Conservation (phyloP, 2,797 vertebrate species). For the Ataeniobius toweri region DNA sequence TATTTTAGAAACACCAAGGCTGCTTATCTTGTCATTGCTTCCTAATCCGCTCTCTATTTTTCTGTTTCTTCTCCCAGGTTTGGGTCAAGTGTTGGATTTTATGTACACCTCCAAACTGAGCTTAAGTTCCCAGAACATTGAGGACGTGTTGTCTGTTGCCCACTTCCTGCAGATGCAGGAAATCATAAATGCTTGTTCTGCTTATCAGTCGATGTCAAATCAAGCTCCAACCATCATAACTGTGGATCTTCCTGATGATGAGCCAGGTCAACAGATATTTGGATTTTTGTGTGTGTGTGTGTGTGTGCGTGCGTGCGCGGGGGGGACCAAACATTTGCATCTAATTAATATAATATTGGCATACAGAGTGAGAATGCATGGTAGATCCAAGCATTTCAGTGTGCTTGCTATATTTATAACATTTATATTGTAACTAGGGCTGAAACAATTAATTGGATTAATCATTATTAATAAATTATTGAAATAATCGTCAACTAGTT, state of each 20-base stretch:
- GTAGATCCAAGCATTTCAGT: no score
- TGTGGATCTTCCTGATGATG: conserved; percentile 71
- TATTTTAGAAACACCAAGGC: neutral
- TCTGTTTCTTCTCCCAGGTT: conserved; percentile 78
- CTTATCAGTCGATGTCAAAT: conserved; percentile 85
- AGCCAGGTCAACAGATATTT: conserved; percentile 30
- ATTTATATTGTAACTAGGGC: no score
- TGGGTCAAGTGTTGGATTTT: conserved; percentile 95
- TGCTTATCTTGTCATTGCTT: neutral
- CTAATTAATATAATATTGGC: neutral
- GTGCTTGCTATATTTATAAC: no score
- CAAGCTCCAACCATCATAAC: conserved; percentile 54
- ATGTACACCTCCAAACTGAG: conserved; percentile 97
- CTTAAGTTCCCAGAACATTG: conserved; percentile 89
- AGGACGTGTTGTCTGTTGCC: conserved; percentile 92
- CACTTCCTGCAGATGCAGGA: conserved; percentile 97
- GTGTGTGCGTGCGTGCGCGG: neutral
- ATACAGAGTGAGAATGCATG: no score
- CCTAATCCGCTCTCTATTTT: neutral
- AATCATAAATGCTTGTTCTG: conserved; percentile 89
- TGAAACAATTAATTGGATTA: no score
- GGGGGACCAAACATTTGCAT: neutral
- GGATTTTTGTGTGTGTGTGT: no score
- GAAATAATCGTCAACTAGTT: no score
- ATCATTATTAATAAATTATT: no score